A percentile compares a stretch with the other conserved stretches of the same genome.
Evolutionary conservation across 2,797 vertebrate genomes (phyloP).

Genomic region (Pygocentrus nattereri): DNA sequence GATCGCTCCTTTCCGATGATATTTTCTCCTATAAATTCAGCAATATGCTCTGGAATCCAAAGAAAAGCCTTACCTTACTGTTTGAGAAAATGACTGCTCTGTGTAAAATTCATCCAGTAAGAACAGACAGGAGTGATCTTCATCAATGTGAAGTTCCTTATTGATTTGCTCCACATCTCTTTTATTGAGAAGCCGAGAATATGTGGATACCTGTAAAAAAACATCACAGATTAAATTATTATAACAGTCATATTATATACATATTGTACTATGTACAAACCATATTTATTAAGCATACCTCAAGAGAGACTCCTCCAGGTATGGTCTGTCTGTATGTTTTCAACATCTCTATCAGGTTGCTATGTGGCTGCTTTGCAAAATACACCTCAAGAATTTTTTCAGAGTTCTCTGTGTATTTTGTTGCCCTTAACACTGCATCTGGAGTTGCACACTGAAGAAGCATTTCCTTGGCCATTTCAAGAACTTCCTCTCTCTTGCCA

Average conservation of each 20-base stretch:
- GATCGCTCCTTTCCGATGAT: too few relatives aligned
- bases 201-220: constrained; percentile 42
- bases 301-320: constrained; percentile 33
- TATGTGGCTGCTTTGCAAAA: constrained; percentile 53
- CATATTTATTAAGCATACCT: constrained; percentile 47
- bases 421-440: constrained; percentile 59
- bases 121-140: constrained; percentile 30
- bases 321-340: not conserved
- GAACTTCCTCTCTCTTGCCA: not conserved
- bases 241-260: not conserved
- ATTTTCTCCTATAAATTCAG: too few relatives aligned
- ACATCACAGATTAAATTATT: not conserved
- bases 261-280: not conserved
- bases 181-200: constrained; percentile 46
- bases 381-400: constrained; percentile 42
- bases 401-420: constrained; percentile 16
- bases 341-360: constrained; percentile 42
- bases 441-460: constrained; percentile 64
- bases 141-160: constrained; percentile 33
- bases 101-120: constrained; percentile 55
- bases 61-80: constrained; percentile 38
- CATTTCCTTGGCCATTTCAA: constrained; percentile 40
- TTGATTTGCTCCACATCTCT: constrained; percentile 52
- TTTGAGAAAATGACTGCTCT: constrained; percentile 48
- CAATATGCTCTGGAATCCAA: not conserved